These are phyloP conservation scores for Oligia strigilis DNA, from an alignment of 2,888 invertebrate genomes.

Conservation along the genomic window DNA sequence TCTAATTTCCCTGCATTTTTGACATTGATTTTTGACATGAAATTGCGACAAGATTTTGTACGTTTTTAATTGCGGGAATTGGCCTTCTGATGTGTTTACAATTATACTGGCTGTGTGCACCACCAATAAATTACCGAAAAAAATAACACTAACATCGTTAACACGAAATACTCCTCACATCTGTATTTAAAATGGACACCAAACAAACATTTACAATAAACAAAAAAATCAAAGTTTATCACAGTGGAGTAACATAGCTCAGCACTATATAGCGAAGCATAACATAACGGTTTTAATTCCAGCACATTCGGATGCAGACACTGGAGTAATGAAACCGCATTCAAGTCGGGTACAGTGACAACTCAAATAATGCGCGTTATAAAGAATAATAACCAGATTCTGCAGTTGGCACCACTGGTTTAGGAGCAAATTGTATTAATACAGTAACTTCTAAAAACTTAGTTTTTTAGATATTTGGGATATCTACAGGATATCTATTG, in stretches of 20 bases:
- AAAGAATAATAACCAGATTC: constrained; percentile 42
- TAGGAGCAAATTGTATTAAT: background rate
- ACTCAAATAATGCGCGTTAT: constrained; percentile 49
- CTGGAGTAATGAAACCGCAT: constrained; percentile 63
- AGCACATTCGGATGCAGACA: constrained; percentile 49
- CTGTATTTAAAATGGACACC: background rate
- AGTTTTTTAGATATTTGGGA: background rate
- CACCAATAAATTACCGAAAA: background rate
- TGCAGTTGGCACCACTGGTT: constrained; percentile 30
- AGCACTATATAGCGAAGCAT: background rate
- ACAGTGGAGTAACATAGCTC: background rate
- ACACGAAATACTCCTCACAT: background rate
- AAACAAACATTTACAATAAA: constrained; percentile 21
- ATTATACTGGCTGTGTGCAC: too few species aligned
- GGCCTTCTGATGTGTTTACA: background rate
- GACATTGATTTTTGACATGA: too few species aligned
- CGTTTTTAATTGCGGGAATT: too few species aligned
- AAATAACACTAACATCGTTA: background rate
- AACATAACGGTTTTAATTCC: constrained; percentile 58
- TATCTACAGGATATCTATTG: background rate
- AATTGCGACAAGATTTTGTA: too few species aligned
- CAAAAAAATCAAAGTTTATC: constrained; percentile 17
- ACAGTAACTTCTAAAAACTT: background rate
- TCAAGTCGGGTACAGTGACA: constrained; percentile 49
- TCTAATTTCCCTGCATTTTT: too few species aligned